Base-by-base conservation (phyloP, 1,140 invertebrate species). In the Drosophila auraria region DNA sequence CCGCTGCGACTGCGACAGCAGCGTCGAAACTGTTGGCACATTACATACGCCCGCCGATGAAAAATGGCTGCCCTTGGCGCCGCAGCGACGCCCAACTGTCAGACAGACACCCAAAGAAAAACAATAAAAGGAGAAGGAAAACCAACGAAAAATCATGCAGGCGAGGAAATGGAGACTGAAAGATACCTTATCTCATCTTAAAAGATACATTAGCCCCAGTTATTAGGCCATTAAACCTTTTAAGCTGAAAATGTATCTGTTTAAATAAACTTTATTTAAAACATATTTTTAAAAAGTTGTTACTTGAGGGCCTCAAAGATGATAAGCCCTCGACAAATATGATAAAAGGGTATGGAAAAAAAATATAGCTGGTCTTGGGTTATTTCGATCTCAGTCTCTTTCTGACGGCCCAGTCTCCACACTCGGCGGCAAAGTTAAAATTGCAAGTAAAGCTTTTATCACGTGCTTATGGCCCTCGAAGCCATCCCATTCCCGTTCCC, bases 381-480 rank as follows among this genome's bases (percentile, higher is more conserved):
- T 49, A 58, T 42, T 51, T 54, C 82, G 76, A 64, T 25, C 47
- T 44, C 81, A 66, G 61, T 78, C 65, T 65, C 53, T 54, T 50
- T 66, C 64, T 68, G 38, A 30, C 7, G 47, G 81, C 44, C 65
- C 56, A 57, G 51, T 68, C 49, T 68, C 50, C 70, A 69, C 71
- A 70, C 62, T 78, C 66, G 65, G 33, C 64, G 61, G 58, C 74
- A 72, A 81, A 89, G 86, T 82, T 87, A 79, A 89, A 87, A 87
- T 90, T 84, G 86, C 78, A 75, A 90, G 86, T 79, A 89, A 89
- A 72, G 84, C 86, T 81, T 87, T 89, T 89, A 90, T 84, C 86
- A 87, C 84, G 86, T 87, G 86, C 83, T 89, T 82, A 87, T 79
- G 66, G 65, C 53, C 68, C 50, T 36, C 12, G 30, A 47, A 30